phyloP scores from a whole-genome alignment of 64 coral and sea anemone genomes.

The Montipora efflorescens region DNA sequence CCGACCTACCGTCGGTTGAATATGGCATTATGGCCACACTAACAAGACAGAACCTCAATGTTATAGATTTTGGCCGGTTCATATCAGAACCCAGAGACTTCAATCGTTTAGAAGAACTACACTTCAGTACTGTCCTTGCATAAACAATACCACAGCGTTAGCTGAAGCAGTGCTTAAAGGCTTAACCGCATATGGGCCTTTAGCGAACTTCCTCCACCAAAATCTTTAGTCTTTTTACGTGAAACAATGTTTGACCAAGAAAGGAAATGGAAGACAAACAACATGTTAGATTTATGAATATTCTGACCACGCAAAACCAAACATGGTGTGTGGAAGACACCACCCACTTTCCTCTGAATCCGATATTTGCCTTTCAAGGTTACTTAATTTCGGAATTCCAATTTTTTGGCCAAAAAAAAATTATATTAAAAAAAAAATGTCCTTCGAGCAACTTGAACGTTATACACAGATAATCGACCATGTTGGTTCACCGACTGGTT shows the following conservation, averaged over 20 bases:
- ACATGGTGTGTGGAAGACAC: neutral
- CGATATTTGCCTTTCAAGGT: neutral
- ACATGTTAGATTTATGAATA: neutral
- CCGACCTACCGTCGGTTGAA: too few relatives aligned
- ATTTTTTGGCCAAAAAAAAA: neutral
- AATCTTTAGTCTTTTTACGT: neutral
- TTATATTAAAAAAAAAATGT: neutral
- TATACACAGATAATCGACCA: too few relatives aligned
- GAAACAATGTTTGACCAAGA: neutral
- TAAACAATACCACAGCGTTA: too few relatives aligned
- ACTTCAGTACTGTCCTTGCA: too few relatives aligned
- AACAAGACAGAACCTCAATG: too few relatives aligned
- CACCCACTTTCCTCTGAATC: neutral
- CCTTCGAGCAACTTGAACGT: too few relatives aligned
- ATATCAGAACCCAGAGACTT: too few relatives aligned
- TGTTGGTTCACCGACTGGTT: too few relatives aligned
- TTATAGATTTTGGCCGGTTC: too few relatives aligned
- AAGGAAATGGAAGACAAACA: neutral
- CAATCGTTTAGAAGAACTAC: too few relatives aligned
- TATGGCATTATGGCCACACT: too few relatives aligned
- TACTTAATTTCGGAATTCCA: neutral
- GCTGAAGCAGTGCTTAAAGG: neutral
- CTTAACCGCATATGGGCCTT: neutral
- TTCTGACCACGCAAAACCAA: neutral
- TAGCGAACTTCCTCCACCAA: neutral